Base-by-base conservation (phyloP, 2,797 vertebrate genomes). In the Morus bassanus region DNA sequence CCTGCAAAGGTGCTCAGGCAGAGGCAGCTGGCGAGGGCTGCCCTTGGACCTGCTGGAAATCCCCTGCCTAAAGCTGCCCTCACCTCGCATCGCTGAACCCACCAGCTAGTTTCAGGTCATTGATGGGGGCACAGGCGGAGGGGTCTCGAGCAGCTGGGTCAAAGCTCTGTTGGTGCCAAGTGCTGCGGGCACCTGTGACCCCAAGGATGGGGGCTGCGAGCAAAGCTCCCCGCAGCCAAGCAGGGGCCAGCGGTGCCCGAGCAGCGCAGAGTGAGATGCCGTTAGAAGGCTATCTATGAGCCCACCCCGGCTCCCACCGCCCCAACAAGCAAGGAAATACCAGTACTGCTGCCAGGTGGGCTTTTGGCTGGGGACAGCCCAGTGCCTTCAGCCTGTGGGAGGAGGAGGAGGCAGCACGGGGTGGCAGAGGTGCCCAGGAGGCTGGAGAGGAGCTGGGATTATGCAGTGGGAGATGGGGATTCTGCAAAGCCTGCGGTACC, bases 301-400 rank as follows among this genome's bases (percentile, higher is more conserved):
- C 31, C 69, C 10, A 2, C n/a, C 18, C 8, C 41, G 24, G 16
- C 37, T 14, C 37, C 77, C 51, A 41, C 28, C 7, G 1, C 23
- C 83, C 56, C 63, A 37, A 6, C 1, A 1, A 61, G 27, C 1
- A 0, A 6, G 39, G 50, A 39, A 13, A 45, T 7, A 41, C 12
- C 43, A n/a, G n/a, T 16, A 8, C 54, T 25, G 41, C 61, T 59
- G 67, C n/a, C 27, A n/a, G 35, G 16, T n/a, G 80, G 50, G 45
- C 50, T 75, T 63, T 43, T 1, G 12, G 28, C 46, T 46, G 41
- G 22, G 46, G 28, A 21, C 11, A 45, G 22, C 28, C n/a, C 37
- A 15, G 39, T 11, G 51, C 56, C 46, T 75, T 61, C 57, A 65
- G 60, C 54, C 46, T 11, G 0, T 0, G 0, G 83, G 53, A 70